Conservation (phyloP, 2,113 vertebrate genomes). For the Limanda limanda region DNA sequence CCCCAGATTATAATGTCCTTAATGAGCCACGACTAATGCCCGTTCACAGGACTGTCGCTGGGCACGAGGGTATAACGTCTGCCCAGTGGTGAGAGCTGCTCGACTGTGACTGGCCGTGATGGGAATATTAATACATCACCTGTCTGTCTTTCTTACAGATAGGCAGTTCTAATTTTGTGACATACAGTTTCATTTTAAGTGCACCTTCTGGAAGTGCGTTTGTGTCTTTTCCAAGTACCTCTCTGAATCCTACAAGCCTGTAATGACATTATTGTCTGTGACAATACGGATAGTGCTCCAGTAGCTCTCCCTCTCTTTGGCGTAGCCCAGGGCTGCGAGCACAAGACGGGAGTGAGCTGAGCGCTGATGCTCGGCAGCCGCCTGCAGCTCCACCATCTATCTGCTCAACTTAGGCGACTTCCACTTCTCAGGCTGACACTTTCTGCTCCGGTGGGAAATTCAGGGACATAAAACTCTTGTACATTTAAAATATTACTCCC, state of each 20-base stretch:
- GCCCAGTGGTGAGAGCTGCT: conserved; percentile 24
- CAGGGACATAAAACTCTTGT: conserved; percentile 44
- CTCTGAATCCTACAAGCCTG: conserved; percentile 51
- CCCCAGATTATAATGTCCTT: conserved; percentile 41
- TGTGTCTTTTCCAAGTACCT: conserved; percentile 33
- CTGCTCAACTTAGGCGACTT: conserved; percentile 64
- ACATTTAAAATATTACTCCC: conserved; percentile 50
- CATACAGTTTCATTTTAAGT: conserved; percentile 50
- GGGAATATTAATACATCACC: conserved; percentile 53
- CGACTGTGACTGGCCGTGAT: conserved; percentile 47
- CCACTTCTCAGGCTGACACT: conserved; percentile 56
- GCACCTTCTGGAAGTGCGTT: conserved; percentile 41
- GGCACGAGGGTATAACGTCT: conserved; percentile 48
- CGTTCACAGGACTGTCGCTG: conserved; percentile 30
- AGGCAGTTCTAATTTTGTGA: conserved; percentile 12
- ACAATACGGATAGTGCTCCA: conserved; percentile 61
- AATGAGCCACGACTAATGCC: conserved; percentile 66
- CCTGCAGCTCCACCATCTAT: conserved; percentile 68
- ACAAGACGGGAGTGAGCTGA: conserved; percentile 45
- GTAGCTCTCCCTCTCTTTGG: conserved; percentile 47
- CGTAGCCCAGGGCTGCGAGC: conserved; percentile 55
- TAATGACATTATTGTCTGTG: conserved; percentile 74
- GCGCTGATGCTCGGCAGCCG: conserved; percentile 44
- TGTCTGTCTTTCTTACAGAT: conserved; percentile 22
- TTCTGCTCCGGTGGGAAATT: conserved; percentile 47